Conservation (phyloP, 2,113 vertebrate species). For the Protobothrops mucrosquamatus region DNA sequence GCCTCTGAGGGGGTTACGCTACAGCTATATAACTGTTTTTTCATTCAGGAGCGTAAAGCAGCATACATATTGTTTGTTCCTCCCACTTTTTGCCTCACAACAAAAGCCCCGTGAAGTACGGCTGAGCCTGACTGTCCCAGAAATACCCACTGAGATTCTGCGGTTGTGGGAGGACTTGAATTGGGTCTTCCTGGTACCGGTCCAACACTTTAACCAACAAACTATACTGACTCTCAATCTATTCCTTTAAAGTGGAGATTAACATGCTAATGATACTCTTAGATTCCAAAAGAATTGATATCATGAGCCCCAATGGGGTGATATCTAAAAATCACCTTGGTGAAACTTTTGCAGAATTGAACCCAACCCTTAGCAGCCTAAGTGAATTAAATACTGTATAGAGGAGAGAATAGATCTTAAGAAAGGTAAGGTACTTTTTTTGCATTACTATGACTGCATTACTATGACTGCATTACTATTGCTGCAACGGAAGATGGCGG, state of each 20-base stretch:
- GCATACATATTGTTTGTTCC: not conserved
- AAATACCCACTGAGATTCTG: not conserved
- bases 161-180: not conserved
- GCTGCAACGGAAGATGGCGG: no score
- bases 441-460: no score
- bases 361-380: not conserved
- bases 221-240: not conserved
- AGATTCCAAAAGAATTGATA: not conserved
- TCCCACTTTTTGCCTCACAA: not conserved
- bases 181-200: not conserved
- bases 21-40: not conserved
- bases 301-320: not conserved
- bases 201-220: not conserved
- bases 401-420: not conserved
- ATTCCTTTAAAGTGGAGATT: slow-evolving; percentile 1
- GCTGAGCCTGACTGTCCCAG: not conserved
- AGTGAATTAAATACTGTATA: not conserved
- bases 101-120: not conserved
- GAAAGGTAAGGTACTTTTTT: no score
- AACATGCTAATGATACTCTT: not conserved
- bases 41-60: not conserved
- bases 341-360: not conserved
- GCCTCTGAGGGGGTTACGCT: no score
- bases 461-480: no score
- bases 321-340: not conserved